A percentile compares a stretch with the other conserved stretches of the same genome.
These are phyloP conservation scores for Cantharis nigra DNA, from an alignment of 2,888 invertebrate species.

Conservation along the genomic window DNA sequence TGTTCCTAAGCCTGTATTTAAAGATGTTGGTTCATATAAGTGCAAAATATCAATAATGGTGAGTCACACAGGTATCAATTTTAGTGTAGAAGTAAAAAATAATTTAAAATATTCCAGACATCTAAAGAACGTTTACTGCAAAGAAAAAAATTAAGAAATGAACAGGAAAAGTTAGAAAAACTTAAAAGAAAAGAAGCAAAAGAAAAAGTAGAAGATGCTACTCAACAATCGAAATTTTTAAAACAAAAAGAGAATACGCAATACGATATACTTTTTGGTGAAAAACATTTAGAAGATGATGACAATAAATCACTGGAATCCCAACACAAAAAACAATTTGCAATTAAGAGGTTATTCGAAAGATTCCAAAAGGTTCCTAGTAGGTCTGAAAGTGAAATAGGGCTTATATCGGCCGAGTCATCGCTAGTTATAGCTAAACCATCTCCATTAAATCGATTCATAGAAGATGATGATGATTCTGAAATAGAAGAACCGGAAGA, in stretches of 20 bases:
- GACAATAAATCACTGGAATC: neutral
- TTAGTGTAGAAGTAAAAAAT: neutral
- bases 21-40: neutral
- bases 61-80: neutral
- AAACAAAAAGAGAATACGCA: neutral
- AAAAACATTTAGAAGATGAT: neutral
- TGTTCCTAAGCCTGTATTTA: neutral
- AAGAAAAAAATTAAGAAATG: neutral
- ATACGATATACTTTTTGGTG: neutral
- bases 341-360: neutral
- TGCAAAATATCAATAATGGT: neutral
- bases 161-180: neutral
- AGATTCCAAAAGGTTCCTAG: neutral
- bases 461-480: neutral
- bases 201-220: neutral
- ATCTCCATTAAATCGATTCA: too few species aligned
- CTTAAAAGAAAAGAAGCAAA: neutral
- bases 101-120: neutral
- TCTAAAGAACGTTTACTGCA: neutral
- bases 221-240: neutral
- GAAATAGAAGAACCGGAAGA: neutral
- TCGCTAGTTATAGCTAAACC: too few species aligned
- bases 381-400: neutral
- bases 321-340: neutral
- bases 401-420: too few species aligned